These are phyloP conservation scores for Gobio gobio DNA, from an alignment of 2,113 vertebrate genomes.

Conservation along the genomic window DNA sequence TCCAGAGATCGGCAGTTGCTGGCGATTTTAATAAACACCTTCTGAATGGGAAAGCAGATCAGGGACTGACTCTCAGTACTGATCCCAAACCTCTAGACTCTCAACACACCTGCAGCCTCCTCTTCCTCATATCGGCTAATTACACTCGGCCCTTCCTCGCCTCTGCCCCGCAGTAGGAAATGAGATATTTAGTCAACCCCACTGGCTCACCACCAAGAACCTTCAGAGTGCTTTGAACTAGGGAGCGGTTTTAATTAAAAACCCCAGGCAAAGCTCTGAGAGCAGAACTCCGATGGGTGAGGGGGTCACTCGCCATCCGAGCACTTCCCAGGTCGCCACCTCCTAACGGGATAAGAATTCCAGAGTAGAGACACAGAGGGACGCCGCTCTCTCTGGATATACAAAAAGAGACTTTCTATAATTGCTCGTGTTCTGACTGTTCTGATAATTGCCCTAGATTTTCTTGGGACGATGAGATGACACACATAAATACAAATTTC, in stretches of 20 bases:
- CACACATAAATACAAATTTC: conserved; percentile 44
- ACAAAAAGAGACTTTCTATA: conserved; percentile 32
- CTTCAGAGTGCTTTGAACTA: conserved; percentile 42
- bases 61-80: not conserved
- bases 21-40: conserved; percentile 16
- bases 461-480: conserved; percentile 42
- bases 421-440: conserved; percentile 45
- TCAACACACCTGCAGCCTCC: conserved; percentile 27
- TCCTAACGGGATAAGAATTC: conserved; percentile 21
- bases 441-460: conserved; percentile 56
- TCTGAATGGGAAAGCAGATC: not conserved
- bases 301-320: conserved; percentile 37
- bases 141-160: conserved; percentile 25
- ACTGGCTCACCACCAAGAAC: conserved; percentile 23
- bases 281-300: conserved; percentile 17
- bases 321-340: conserved; percentile 39
- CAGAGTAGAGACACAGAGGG: not conserved
- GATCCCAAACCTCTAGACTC: conserved; percentile 20
- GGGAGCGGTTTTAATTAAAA: conserved; percentile 51
- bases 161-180: conserved; percentile 30
- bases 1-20: not conserved
- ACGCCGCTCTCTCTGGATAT: not conserved
- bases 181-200: conserved; percentile 44
- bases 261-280: conserved; percentile 33
- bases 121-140: conserved; percentile 27